A percentile compares a stretch with the other conserved stretches of the same genome.
phyloP scores from a whole-genome alignment of 2,888 invertebrate species.

The Oxycera nigricornis region DNA sequence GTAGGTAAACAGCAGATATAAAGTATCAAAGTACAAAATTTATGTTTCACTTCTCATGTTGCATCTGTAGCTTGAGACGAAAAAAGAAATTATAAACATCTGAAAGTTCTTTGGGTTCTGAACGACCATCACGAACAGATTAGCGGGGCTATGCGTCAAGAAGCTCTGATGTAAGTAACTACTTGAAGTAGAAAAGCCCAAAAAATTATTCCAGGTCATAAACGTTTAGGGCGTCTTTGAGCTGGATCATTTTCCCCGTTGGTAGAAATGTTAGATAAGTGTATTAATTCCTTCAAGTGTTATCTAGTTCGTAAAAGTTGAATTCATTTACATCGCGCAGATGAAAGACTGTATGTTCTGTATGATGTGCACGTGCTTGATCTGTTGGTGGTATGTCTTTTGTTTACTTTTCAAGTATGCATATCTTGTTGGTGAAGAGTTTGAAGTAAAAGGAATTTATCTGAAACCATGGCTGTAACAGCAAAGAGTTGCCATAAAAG shows the following conservation, averaged over 20 bases:
- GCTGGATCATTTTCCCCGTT: not conserved
- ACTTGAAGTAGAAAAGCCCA: constrained; percentile 9
- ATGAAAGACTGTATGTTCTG: not conserved
- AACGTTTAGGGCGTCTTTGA: not conserved
- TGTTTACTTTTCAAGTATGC: not conserved
- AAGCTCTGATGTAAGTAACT: not conserved
- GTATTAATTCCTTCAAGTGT: constrained; percentile 31
- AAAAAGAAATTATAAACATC: constrained; percentile 13
- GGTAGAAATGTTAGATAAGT: constrained; percentile 20
- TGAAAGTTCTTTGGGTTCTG: not conserved
- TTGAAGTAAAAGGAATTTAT: too few relatives aligned
- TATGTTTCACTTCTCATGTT: constrained; percentile 19
- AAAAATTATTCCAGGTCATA: constrained; percentile 29
- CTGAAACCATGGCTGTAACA: not conserved
- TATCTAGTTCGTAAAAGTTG: constrained; percentile 15
- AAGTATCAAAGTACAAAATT: constrained; percentile 29
- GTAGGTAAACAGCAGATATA: constrained; percentile 35
- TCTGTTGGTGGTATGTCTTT: constrained; percentile 4
- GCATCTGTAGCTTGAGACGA: not conserved
- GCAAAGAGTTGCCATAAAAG: not conserved
- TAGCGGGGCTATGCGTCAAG: not conserved
- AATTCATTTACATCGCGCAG: constrained; percentile 17
- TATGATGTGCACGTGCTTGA: constrained; percentile 21
- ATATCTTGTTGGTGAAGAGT: not conserved
- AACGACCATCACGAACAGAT: not conserved